Base-by-base conservation (phyloP, 2,113 vertebrate genomes). In the Hyla sarda region DNA sequence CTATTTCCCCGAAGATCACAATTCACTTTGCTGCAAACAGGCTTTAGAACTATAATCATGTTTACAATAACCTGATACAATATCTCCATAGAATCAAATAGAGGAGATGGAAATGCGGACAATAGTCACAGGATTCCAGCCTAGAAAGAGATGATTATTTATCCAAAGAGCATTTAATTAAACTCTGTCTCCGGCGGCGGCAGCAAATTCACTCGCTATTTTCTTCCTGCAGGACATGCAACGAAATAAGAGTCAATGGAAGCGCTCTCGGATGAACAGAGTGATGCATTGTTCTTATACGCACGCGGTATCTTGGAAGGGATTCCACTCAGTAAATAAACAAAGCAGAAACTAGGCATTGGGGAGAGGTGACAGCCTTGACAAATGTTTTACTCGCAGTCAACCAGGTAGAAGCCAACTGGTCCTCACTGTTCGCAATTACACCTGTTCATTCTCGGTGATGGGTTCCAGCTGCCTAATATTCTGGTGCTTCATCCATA, bases 141-240 rank as follows among this genome's bases (percentile, higher is more conserved):
- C 21, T 58, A 82, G 80, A 52, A 82, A 34, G 80, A 32, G 80
- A 82, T 50, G 80, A 71, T 74, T 83, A 74, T 73, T 83, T 83
- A 73, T 25, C 69, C 67, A 45, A 45, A 83, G 47, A 83, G 82
- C 74, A 80, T 80, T 80, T 86, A 86, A 86, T 86, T 86, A 86
- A 80, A 86, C 41, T 28, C 30, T 14, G 32, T 72, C 76, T 47
- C 78, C 48, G 14, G 48, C 32, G 28, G 76, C 48, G 32, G 80
- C 84, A 81, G 84, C 84, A 58, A 47, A 79, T 72, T 86, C 76
- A 84, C 32, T 32, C 54, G 65, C 52, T 58, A 80, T 86, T 86
- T 71, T 58, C 75, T 47, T 75, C n/a, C 71, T 69, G 73, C 73
- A 85, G 84, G 84, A 52, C 62, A 80, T 48, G 30, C 37, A 86